Evolutionary conservation across 2,888 invertebrate genomes (phyloP).

Genomic region (Rhingia rostrata): DNA sequence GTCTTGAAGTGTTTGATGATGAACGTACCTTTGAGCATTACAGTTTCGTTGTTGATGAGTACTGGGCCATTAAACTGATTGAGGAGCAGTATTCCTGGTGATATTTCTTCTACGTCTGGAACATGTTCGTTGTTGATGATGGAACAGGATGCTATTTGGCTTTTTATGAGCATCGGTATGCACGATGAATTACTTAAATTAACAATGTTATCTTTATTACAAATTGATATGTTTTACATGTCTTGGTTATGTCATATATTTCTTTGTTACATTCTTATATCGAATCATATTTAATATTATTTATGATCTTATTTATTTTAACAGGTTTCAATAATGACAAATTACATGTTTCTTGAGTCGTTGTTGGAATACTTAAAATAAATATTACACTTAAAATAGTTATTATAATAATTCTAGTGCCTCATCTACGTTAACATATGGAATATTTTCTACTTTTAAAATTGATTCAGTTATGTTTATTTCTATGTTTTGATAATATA

Average conservation of each 20-base stretch:
- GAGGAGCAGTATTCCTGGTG: too few species aligned
- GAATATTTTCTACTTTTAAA: conserved; percentile 65
- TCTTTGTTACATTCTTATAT: neutral
- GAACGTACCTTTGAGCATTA: neutral
- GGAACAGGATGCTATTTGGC: too few species aligned
- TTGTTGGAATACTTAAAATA: conserved; percentile 68
- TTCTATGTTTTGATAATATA: conserved; percentile 66
- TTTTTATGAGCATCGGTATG: too few species aligned
- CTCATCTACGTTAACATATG: conserved; percentile 69
- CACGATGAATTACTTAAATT: too few species aligned
- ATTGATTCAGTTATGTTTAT: conserved; percentile 58
- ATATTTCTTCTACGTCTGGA: too few species aligned
- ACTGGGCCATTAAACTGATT: neutral
- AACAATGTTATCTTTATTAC: neutral
- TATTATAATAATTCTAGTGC: conserved; percentile 70
- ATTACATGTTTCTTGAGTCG: conserved; percentile 55
- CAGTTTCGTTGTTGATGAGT: conserved; percentile 1
- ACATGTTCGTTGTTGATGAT: too few species aligned
- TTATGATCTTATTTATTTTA: conserved; percentile 1
- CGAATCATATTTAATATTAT: conserved; percentile 8
- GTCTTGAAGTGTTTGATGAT: too few species aligned
- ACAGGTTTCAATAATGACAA: conserved; percentile 51
- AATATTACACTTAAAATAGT: conserved; percentile 67
- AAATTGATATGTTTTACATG: neutral
- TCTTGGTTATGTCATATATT: neutral